Conservation (phyloP, 2,888 invertebrate genomes). For the Perithous albicinctus region DNA sequence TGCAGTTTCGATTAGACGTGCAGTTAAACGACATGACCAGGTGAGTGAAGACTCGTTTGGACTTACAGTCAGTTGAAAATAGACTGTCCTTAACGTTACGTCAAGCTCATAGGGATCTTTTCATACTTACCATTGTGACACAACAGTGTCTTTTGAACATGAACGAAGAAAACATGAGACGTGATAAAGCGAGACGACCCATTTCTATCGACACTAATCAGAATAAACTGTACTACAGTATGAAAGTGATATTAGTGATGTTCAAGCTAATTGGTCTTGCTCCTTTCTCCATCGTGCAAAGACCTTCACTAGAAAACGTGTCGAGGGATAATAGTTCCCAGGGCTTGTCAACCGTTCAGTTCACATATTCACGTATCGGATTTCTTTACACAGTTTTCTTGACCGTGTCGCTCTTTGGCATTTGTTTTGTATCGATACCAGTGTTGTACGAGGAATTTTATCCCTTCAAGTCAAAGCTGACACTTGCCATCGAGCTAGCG, state of each 20-base stretch:
- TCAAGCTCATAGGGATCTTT: background rate
- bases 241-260: background rate
- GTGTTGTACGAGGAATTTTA: background rate
- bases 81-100: background rate
- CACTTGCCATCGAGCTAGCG: conserved; percentile 44
- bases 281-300: conserved; percentile 25
- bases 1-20: background rate
- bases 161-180: background rate
- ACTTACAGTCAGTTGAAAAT: background rate
- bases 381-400: conserved; percentile 63
- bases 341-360: background rate
- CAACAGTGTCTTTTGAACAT: no score
- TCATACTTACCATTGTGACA: no score
- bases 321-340: background rate
- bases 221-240: background rate
- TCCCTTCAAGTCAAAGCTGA: conserved; percentile 35
- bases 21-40: background rate
- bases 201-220: background rate
- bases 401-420: conserved; percentile 22
- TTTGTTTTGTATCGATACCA: conserved; percentile 45
- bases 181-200: background rate
- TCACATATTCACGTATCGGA: conserved; percentile 52
- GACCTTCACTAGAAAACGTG: background rate
- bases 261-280: conserved; percentile 56
- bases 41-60: background rate